Evolutionary conservation across 2,113 vertebrate genomes (phyloP).

Genomic region (Nycticorax nycticorax): DNA sequence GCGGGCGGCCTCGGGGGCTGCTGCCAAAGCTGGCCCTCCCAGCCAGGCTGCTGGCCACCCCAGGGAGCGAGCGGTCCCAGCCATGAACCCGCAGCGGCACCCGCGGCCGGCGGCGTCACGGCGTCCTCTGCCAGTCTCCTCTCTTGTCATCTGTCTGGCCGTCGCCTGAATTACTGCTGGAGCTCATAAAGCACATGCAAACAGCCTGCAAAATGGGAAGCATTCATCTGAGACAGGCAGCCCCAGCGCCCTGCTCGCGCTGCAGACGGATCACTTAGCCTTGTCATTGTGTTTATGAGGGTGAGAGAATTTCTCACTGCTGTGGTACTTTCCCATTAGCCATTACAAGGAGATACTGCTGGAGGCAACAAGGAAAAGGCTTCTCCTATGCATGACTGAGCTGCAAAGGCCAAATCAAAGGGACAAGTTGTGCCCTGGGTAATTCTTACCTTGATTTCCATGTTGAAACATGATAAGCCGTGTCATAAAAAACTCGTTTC

Average conservation of each 20-base stretch:
- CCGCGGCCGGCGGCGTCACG: fast-evolving
- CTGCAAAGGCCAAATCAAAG: background rate
- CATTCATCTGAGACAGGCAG: background rate
- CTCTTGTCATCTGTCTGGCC: background rate
- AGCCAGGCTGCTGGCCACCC: no score
- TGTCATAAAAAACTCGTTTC: background rate
- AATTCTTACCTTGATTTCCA: background rate
- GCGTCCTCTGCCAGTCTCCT: background rate
- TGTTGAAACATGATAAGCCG: background rate
- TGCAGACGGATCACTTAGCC: background rate
- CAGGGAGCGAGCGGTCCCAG: fast-evolving
- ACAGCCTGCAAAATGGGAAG: background rate
- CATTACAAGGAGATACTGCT: background rate
- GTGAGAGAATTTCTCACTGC: background rate
- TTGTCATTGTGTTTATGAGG: background rate
- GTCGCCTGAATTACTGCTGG: background rate
- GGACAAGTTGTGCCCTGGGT: background rate
- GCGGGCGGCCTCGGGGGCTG: fast-evolving
- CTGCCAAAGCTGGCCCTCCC: background rate
- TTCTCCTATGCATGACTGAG: background rate
- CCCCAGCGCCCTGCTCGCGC: background rate
- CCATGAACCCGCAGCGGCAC: fast-evolving
- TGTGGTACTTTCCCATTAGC: background rate
- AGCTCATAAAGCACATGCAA: background rate
- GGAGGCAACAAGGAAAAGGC: background rate